Evolutionary conservation across 2,888 invertebrate species (phyloP), one percentile per base, ranked within the genome.

Genomic region (Sabellastarte sp.): DNA sequence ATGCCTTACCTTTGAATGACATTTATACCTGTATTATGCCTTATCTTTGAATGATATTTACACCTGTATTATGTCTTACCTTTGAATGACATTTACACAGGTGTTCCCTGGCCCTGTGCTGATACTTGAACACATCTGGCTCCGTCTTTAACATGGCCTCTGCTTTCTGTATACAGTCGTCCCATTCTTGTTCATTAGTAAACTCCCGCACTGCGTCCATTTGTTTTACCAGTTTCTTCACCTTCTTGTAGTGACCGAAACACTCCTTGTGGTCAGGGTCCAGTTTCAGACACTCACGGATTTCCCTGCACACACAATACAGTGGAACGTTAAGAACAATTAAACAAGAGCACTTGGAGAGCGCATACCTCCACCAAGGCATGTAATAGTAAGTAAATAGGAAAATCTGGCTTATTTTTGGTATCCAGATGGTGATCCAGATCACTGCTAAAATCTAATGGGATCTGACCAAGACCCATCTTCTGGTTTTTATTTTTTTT

Each of bases 211-310:
- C 76, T 15, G 72, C 65, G 3, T 76, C 66, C 59, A 84, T 68
- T 64, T 90, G 86, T 80, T 94, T 95, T 71, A 92, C 93, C 20
- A 99, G 88, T 82, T 96, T 95, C 82, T 95, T 95, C 28, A 98
- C 87, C 82, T 92, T 93, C 84, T 98, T 99, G 86, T 99, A 99
- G 78, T 95, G 91, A 28, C 92, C 90, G 85, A 95, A 95, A 84
- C 98, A 99, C 76, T 91, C 88, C 85, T 95, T 94, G 86, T 99
- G 96, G 76, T 99, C 99, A 0, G 97, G 97, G 84, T 99, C 98
- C 52, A 97, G 86, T 82, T 93, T 95, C 26, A 99, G 87, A 83
- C 99, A 99, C 84, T 99, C 97, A 28, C 99, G 90, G 70, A 99
- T 91, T 85, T 97, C 94, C 85, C 89, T 89, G 80, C 41, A 80